Evolutionary conservation across 2,888 invertebrate species (phyloP).

Genomic region (Sinhomidia bicolor): DNA sequence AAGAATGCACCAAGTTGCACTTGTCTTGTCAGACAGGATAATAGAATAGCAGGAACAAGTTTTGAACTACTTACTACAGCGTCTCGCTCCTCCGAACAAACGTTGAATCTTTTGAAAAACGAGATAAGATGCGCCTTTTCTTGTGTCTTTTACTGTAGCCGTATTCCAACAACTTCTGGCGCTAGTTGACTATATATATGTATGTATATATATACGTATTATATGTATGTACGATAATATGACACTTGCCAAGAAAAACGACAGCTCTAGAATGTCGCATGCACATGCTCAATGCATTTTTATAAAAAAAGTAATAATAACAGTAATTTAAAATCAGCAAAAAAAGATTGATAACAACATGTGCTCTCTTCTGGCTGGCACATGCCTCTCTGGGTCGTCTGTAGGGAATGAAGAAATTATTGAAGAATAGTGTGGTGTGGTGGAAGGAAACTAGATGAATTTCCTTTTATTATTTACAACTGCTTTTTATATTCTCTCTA

Average conservation of each 20-base stretch:
- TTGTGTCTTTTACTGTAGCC: neutral
- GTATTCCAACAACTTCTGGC: neutral
- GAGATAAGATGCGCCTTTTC: neutral
- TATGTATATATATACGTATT: neutral
- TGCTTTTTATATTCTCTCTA: too few species aligned
- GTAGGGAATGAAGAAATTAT: too few species aligned
- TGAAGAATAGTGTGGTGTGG: too few species aligned
- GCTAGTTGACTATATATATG: neutral
- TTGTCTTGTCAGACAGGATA: neutral
- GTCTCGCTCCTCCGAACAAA: too few species aligned
- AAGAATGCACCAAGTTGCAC: neutral
- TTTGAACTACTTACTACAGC: too few species aligned
- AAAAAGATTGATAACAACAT: too few species aligned
- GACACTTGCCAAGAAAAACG: slow-evolving; percentile 51
- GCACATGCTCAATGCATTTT: slow-evolving; percentile 60
- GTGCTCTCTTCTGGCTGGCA: neutral
- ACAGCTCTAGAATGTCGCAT: slow-evolving; percentile 51
- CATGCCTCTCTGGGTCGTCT: neutral
- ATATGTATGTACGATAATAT: too few species aligned
- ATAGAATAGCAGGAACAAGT: too few species aligned
- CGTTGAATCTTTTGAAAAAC: neutral
- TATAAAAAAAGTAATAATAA: neutral
- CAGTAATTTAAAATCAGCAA: too few species aligned
- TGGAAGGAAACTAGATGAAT: neutral
- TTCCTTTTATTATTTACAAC: too few species aligned